These are phyloP conservation scores for Ostrea denselamellosa DNA, from an alignment of 1,140 invertebrate genomes.

Conservation along the genomic window DNA sequence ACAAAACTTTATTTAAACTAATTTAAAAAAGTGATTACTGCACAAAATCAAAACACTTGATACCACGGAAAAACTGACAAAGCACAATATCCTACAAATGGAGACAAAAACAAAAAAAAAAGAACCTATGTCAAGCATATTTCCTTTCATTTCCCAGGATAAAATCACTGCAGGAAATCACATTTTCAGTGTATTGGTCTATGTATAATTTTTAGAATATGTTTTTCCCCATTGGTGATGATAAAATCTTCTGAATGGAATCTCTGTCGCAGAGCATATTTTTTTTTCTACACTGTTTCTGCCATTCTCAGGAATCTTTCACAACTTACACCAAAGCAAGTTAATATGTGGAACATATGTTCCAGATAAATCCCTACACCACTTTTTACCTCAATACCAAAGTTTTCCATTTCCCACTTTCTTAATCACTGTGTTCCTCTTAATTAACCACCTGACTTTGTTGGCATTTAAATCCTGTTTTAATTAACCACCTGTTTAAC, in stretches of 20 bases:
- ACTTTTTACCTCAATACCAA: not conserved
- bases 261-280: no score
- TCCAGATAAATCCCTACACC: not conserved
- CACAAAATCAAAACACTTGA: not conserved
- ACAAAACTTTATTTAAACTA: not conserved
- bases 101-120: not conserved
- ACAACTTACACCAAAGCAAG: not conserved
- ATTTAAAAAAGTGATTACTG: not conserved
- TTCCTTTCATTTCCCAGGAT: not conserved
- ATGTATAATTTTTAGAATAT: no score
- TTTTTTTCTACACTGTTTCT: not conserved
- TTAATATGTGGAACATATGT: not conserved
- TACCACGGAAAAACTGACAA: not conserved
- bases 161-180: conserved; percentile 6
- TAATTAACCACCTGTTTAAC: conserved; percentile 20
- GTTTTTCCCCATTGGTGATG: no score
- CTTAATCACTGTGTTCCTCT: not conserved
- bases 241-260: no score
- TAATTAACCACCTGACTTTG: not conserved
- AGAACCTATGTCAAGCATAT: not conserved
- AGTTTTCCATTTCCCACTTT: conserved; percentile 3
- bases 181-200: no score
- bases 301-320: not conserved
- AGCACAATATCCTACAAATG: not conserved
- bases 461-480: not conserved